Base-by-base conservation (phyloP, 1,140 invertebrate genomes). In the Heliconius melpomene region DNA sequence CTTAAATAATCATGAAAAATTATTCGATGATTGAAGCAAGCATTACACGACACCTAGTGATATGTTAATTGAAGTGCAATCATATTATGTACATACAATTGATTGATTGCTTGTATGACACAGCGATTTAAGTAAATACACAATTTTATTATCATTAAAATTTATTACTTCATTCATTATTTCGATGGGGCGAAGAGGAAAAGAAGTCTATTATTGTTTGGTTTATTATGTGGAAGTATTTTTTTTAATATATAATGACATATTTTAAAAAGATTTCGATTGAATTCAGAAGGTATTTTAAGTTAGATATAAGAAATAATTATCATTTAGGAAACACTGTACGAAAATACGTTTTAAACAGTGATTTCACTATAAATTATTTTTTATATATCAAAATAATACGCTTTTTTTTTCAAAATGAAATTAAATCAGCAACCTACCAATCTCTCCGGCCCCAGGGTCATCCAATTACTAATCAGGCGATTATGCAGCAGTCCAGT, bases 401-500 rank as follows among this genome's bases (percentile, higher is more conserved):
- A 46, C 3, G 11, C 32, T 0, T 16, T 46, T 40, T 9, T 46
- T 46, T 46, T 1, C 13, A 46, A 16, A 46, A 16, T 46, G 0
- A 46, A 16, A 46, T 16, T 46, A 5, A 46, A 46, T 16, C 3
- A 16, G 13, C 3, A 46, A 46, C 60, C 23, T 5, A 26, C 11
- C 11, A 26, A 38, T 72, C 29, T 72, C 18, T 72, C 71, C 20
- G 2, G 9, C 71, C n/a, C 7, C 23, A 54, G 73, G 72, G 66
- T 79, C 75, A 46, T 46, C 72, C 80, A 72, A 82, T 86, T 81
- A 83, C 77, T 40, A 81, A 71, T 79, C 72, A 80, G 78, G 72
- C 78, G 77, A 87, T 87, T 86, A 84, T 84, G 60, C 73, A 76
- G 81, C 82, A 72, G 71, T 73, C 40, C 72, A 86, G 85, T 86